Evolutionary conservation across 2,113 vertebrate genomes (phyloP).

Genomic region (Tor tambroides): DNA sequence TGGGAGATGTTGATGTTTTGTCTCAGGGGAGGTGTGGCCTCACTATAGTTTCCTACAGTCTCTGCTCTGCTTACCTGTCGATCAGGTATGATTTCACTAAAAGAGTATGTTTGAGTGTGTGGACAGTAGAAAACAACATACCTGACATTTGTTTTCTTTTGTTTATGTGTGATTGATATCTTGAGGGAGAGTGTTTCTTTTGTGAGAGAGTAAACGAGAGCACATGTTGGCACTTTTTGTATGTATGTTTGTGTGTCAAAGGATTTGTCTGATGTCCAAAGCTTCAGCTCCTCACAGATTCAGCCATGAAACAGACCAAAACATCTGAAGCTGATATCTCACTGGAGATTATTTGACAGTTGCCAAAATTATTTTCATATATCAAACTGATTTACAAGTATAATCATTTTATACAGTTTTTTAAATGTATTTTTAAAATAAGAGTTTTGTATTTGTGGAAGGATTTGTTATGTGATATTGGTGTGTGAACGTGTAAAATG

Average conservation of each 20-base stretch:
- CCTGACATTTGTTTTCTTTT: too few species aligned
- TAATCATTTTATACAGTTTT: conserved; percentile 46
- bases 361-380: conserved; percentile 64
- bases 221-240: conserved; percentile 45
- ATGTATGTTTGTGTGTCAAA: conserved; percentile 1
- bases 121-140: neutral
- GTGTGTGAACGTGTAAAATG: conserved; percentile 37
- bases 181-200: neutral
- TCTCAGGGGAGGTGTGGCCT: conserved; percentile 53
- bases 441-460: conserved; percentile 32
- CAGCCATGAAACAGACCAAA: conserved; percentile 34
- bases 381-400: conserved; percentile 26
- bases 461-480: conserved; percentile 41
- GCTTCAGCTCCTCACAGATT: conserved; percentile 52
- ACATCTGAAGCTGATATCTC: conserved; percentile 47
- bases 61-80: conserved; percentile 38
- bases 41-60: conserved; percentile 19
- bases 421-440: neutral
- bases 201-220: conserved; percentile 22
- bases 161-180: too few species aligned
- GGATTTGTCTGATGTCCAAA: conserved; percentile 60
- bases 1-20: conserved; percentile 12
- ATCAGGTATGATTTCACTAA: neutral
- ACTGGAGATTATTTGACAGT: conserved; percentile 64
- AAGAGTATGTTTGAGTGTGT: conserved; percentile 12